Evolutionary conservation across 1,140 invertebrate genomes (phyloP).

Genomic region (Megalonaias nervosa): DNA sequence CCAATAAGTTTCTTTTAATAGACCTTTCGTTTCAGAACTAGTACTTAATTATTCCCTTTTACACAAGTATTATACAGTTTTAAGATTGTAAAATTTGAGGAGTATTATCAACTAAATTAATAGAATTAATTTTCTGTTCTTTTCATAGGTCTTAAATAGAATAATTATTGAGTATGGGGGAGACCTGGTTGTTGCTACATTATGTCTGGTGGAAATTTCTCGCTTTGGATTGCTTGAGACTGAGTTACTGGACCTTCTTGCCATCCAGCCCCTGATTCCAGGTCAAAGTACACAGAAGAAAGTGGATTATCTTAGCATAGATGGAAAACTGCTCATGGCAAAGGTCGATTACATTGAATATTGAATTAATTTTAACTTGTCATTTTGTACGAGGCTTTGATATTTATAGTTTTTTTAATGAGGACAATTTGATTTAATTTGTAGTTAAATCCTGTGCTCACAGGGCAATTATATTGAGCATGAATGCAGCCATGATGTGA

Average conservation of each 20-base stretch:
- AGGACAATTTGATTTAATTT: too few relatives aligned
- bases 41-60: too few relatives aligned
- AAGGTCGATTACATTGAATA: conserved; percentile 3
- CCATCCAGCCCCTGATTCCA: conserved; percentile 11
- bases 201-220: conserved; percentile 49
- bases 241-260: conserved; percentile 39
- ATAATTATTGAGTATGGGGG: conserved; percentile 38
- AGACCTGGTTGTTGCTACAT: conserved; percentile 36
- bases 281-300: neutral
- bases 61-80: too few relatives aligned
- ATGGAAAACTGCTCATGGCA: conserved; percentile 36
- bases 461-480: too few relatives aligned
- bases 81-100: too few relatives aligned
- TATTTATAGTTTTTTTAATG: too few relatives aligned
- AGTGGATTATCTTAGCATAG: neutral
- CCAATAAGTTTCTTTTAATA: too few relatives aligned
- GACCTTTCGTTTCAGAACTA: too few relatives aligned
- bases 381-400: too few relatives aligned
- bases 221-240: conserved; percentile 42
- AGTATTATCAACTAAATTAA: too few relatives aligned
- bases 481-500: too few relatives aligned
- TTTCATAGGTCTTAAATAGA: conserved; percentile 39
- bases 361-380: neutral
- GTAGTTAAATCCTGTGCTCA: too few relatives aligned
- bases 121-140: neutral